Evolutionary conservation across 2,888 invertebrate genomes (phyloP).

Genomic region (Tetragonisca angustula): DNA sequence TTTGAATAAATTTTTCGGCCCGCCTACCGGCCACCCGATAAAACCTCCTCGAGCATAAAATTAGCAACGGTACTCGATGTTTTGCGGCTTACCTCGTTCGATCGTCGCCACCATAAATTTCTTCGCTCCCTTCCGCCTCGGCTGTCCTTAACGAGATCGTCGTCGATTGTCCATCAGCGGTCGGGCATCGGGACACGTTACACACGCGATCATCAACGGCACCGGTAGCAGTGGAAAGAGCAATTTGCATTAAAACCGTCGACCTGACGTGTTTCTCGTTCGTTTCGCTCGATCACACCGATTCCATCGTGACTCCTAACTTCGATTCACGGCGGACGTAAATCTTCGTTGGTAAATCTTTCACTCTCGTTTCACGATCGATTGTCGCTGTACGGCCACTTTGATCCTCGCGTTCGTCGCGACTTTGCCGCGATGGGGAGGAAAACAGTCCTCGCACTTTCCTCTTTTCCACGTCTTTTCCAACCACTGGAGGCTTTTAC

Average conservation of each 20-base stretch:
- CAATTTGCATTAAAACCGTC: not conserved
- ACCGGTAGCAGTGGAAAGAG: not conserved
- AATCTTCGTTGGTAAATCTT: constrained; percentile 22
- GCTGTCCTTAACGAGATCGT: constrained; percentile 36
- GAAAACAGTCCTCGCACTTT: not conserved
- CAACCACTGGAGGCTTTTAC: constrained; percentile 30
- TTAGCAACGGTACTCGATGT: constrained; percentile 35
- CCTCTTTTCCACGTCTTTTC: constrained; percentile 37
- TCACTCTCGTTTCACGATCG: not conserved
- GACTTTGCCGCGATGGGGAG: not conserved
- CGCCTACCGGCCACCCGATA: constrained; percentile 5
- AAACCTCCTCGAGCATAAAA: constrained; percentile 56
- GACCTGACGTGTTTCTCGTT: not conserved
- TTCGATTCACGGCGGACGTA: constrained; percentile 29
- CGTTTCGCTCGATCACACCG: constrained; percentile 12
- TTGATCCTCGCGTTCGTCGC: constrained; percentile 27
- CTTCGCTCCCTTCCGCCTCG: not conserved
- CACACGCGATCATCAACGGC: constrained; percentile 11
- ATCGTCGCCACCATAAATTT: constrained; percentile 38
- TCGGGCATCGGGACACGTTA: not conserved
- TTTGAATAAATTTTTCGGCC: constrained; percentile 63
- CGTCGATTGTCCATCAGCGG: constrained; percentile 16
- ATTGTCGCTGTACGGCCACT: not conserved
- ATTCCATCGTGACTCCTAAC: not conserved
- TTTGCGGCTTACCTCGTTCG: constrained; percentile 54